Base-by-base conservation (phyloP, 2,888 invertebrate species). In the Sthenelais limicola region DNA sequence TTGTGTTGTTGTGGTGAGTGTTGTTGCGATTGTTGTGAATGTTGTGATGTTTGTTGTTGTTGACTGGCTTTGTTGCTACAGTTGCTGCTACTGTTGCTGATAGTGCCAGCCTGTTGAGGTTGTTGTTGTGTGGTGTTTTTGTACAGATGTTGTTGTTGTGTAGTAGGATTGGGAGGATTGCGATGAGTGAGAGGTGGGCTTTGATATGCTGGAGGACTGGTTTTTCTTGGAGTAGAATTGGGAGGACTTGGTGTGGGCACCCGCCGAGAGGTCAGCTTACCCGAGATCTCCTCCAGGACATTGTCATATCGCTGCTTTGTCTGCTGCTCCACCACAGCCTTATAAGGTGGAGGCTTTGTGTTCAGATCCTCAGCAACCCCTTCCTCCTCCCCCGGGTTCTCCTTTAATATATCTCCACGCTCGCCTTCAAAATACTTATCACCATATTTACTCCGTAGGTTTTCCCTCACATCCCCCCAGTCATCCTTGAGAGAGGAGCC, bases 351-450 rank as follows among this genome's bases (percentile, higher is more conserved):
- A 15, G 28, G 48, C 48, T 48, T 24, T 21, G n/a, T 32, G 7
- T 26, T 18, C 15, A 12, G 18, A 18, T 68, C 62, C 4, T 62
- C 35, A 28, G n/a, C 33, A 56, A 30, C 30, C 35, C 35, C 24
- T 2, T 62, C 62, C 1, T 56, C 56, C 21, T 33, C 24, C 21
- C 28, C 62, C 35, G 32, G 38, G 24, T 49, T 32, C 5, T 51
- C 28, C 28, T 70, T 70, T 30, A 70, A 28, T 12, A 70, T 70
- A 47, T 54, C 52, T 9, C 70, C 70, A n/a, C 70, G 30, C 21
- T 70, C 70, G 5, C 70, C 70, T 52, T 70, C 70, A 54, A 70
- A 70, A 30, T 70, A 70, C 38, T 70, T 54, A 26, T 70, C 70
- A 18, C 70, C 70, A 28, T 70, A 70, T 26, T 70, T 51, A 26